These are phyloP conservation scores for Sphenopsis melanotis DNA, from an alignment of 2,797 vertebrate species.

Conservation along the genomic window DNA sequence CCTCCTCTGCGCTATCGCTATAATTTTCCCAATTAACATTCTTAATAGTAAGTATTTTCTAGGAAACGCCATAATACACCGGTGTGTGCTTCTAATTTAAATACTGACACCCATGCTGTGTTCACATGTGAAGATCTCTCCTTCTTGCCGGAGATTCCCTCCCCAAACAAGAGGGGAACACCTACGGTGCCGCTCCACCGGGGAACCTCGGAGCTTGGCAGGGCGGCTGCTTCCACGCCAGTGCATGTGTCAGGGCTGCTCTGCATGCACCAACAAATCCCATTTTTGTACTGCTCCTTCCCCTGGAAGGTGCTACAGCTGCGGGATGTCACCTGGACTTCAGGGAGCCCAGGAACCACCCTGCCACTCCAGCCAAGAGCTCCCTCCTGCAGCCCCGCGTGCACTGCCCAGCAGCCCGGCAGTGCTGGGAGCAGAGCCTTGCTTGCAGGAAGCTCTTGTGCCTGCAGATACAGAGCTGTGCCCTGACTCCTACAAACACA, in stretches of 20 bases:
- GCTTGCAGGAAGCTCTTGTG: fast-evolving
- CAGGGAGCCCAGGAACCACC: background rate
- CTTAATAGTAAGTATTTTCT: constrained; percentile 50
- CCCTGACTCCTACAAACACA: background rate
- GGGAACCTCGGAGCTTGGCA: fast-evolving
- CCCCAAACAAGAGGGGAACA: background rate
- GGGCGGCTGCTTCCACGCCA: background rate
- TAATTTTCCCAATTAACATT: constrained; percentile 55
- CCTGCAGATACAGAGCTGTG: background rate
- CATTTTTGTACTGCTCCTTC: background rate
- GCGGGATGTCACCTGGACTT: background rate
- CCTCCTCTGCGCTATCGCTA: background rate
- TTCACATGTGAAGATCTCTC: background rate
- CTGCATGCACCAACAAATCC: background rate
- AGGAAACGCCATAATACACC: constrained; percentile 9
- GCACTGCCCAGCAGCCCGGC: fast-evolving
- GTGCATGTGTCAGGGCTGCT: background rate
- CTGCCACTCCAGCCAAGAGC: background rate
- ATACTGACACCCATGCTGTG: constrained; percentile 37
- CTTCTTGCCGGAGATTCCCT: background rate
- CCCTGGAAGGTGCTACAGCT: background rate
- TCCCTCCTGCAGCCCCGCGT: background rate
- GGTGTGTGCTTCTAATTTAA: constrained; percentile 49
- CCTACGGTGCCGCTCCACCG: background rate
- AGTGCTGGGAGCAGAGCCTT: background rate